Evolutionary conservation across 2,888 invertebrate species (phyloP), one percentile per base, ranked within the genome.

Genomic region (Carcina quercana): DNA sequence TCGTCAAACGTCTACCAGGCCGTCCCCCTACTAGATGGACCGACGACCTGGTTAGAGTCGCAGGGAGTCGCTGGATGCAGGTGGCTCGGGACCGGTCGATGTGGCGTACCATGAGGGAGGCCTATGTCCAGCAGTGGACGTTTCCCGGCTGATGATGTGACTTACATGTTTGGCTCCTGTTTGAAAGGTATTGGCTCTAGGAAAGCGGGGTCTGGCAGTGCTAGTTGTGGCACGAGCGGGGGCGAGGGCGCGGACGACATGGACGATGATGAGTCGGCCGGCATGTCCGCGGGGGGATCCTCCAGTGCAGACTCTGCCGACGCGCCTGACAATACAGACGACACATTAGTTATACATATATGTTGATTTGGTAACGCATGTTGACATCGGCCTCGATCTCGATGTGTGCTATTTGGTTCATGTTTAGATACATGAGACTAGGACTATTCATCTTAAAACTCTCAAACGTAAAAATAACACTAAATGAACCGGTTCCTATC

Each of bases 131-230:
- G n/a, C n/a, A n/a, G n/a, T 20, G 3, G 20, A 20, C 20, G n/a
- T 10, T 20, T 20, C 8, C 10, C 20, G n/a, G 3, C 10, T 20
- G 8, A 5, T 7, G 11, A 24, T 11, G 6, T 4, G 10, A 12
- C 68, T 75, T 54, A 78, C 70, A 74, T 68, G 57, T 69, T 67
- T 35, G 82, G 82, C 47, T 82, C 82, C 59, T 80, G 78, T 42
- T 83, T 83, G 68, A 82, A 83, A 30, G 75, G 71, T 45, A 52
- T 44, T 15, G 69, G 58, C 25, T 71, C 68, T 35, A 73, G 51
- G 49, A 62, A 56, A 34, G 48, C 35, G 31, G 55, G 37, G 35
- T 56, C 67, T 13, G 60, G 46, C 27, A 60, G 53, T 19, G 67
- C 58, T 38, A 56, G 48, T 39, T 56, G 60, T 38, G 63, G 59